Base-by-base conservation (phyloP, 2,113 vertebrate species). In the Chionis minor region DNA sequence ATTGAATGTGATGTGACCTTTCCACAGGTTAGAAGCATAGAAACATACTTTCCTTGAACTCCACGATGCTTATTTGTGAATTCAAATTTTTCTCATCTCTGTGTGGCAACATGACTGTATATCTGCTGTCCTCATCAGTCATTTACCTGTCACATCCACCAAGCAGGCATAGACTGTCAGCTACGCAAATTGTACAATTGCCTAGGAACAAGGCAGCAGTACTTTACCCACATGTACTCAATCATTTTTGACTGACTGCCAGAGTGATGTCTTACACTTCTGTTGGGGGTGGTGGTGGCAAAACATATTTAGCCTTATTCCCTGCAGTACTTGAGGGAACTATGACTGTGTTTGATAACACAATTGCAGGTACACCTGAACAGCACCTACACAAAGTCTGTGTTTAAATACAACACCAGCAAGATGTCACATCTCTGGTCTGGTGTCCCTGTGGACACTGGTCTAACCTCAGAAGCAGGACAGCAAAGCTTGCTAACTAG, bases 271-370 rank as follows among this genome's bases (percentile, higher is more conserved):
- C 74, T 63, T 16, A 1, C 8, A 8, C 33, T 28, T 28, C 30
- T 47, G 15, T 35, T 23, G 42, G 1, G 13, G 8, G 12, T 2
- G 10, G 14, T 14, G 7, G 27, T 44, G 6, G n/a, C 22, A 71
- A 58, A 52, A 42, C 17, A 19, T 17, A 19, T 62, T n/a, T 22
- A 45, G 63, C 11, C 23, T 55, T 55, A 9, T 27, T 33, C 44
- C n/a, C 52, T 65, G 55, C 7, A 52, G 27, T 10, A 5, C 6
- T 49, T 2, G 1, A 4, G 17, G 44, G 27, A 40, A 1, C 35
- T 35, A 6, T 35, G n/a, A 4, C n/a, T 74, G 0, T 12, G 22
- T 54, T 9, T 40, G 61, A 19, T 12, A 45, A 12, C 20, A 45
- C 30, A 54, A 47, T 24, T 71, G 30, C 0, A 14, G 28, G 8